Conservation (phyloP, 2,888 invertebrate species). For the Eilema caniola region DNA sequence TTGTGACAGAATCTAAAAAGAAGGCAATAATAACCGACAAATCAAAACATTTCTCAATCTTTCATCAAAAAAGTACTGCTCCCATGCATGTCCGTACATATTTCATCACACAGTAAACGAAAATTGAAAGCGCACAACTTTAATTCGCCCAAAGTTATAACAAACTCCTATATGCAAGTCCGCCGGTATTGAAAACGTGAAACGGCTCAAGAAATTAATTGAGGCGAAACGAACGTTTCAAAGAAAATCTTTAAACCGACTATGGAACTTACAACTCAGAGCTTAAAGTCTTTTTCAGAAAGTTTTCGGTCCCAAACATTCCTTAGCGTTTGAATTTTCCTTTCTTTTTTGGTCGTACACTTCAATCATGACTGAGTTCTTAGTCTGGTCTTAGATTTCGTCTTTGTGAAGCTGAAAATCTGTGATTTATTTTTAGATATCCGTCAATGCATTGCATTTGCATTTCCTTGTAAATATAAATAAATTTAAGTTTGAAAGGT, state of each 20-base stretch:
- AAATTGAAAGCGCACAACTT: conserved; percentile 23
- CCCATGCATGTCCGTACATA: not conserved
- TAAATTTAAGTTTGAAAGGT: not conserved
- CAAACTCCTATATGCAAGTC: conserved; percentile 57
- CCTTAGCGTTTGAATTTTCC: conserved; percentile 32
- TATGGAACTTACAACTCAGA: conserved; percentile 9
- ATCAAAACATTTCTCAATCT: not conserved
- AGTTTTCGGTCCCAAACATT: conserved; percentile 50
- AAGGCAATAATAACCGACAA: not conserved
- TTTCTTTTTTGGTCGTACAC: conserved; percentile 35
- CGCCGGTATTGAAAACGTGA: conserved; percentile 62
- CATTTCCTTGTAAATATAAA: not conserved
- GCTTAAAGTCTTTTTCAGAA: conserved; percentile 10
- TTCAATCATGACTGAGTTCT: conserved; percentile 34
- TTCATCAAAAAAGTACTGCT: not conserved
- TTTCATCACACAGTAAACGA: not conserved
- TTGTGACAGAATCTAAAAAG: not conserved
- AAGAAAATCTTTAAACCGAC: conserved; percentile 37
- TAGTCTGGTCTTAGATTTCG: conserved; percentile 30
- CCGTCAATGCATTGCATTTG: not conserved
- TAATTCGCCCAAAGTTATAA: conserved; percentile 55
- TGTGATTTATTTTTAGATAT: not conserved
- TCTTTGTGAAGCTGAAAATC: conserved; percentile 28
- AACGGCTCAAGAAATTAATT: conserved; percentile 68
- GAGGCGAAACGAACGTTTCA: conserved; percentile 55